Conservation (phyloP, 64 coral and sea anemone species). For the Montipora capricornis region DNA sequence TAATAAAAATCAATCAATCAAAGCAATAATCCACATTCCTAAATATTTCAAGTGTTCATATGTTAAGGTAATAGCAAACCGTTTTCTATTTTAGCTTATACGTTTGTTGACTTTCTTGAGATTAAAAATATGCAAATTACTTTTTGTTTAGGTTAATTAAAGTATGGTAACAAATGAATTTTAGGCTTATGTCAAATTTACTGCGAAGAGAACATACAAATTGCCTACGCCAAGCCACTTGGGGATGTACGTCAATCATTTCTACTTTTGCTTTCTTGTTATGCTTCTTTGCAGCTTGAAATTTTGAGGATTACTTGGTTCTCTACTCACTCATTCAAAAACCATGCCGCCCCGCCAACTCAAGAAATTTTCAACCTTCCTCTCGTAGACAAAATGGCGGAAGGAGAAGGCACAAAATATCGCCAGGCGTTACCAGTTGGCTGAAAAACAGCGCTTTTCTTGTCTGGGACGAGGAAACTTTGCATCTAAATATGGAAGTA, state of each 20-base stretch:
- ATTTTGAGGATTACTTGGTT: background rate
- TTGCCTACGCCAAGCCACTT: background rate
- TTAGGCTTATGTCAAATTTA: background rate
- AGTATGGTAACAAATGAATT: background rate
- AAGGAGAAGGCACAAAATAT: slow-evolving; percentile 40
- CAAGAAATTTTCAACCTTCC: background rate
- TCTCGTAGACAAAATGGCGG: slow-evolving; percentile 39
- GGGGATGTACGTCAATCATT: background rate
- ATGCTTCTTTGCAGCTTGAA: background rate
- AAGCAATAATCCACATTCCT: too few relatives aligned
- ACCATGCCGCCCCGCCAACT: background rate
- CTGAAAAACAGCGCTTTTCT: slow-evolving; percentile 4
- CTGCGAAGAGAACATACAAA: background rate
- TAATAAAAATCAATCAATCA: too few relatives aligned
- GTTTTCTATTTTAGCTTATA: background rate
- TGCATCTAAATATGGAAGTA: slow-evolving; percentile 78
- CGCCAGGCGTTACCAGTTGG: slow-evolving; percentile 53
- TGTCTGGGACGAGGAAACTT: slow-evolving; percentile 31
- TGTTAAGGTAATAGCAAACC: too few relatives aligned
- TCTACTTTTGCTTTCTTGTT: background rate
- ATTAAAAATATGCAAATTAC: background rate
- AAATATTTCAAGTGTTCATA: too few relatives aligned
- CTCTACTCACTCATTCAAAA: background rate
- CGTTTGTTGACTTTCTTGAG: background rate
- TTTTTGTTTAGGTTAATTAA: background rate